Evolutionary conservation across 2,888 invertebrate genomes (phyloP).

Genomic region (Agrotis exclamationis): DNA sequence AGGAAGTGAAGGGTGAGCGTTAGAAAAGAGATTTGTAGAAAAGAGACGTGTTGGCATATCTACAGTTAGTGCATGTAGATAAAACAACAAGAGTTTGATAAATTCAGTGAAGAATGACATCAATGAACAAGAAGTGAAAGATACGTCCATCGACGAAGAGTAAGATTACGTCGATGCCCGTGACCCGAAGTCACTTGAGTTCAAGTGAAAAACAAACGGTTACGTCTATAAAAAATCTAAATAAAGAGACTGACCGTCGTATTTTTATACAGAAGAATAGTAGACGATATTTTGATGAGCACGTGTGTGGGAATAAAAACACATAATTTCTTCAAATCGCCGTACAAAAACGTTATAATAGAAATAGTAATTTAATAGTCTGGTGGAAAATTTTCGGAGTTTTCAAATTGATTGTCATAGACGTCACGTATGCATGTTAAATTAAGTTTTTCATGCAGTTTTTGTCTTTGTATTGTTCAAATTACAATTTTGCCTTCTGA

Average conservation of each 20-base stretch:
- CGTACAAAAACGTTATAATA: constrained; percentile 13
- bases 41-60: too few species aligned
- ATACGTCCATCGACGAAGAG: too few species aligned
- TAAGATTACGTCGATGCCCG: background rate
- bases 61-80: too few species aligned
- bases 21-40: too few species aligned
- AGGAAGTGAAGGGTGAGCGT: too few species aligned
- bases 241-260: background rate
- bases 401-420: background rate
- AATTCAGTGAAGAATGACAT: background rate
- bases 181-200: background rate
- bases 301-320: constrained; percentile 18
- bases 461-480: constrained; percentile 1
- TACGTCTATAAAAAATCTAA: background rate
- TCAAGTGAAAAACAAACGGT: background rate
- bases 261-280: constrained; percentile 18
- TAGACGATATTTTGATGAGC: constrained; percentile 3
- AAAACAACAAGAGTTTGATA: background rate
- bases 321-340: constrained; percentile 29
- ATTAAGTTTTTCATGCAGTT: constrained; percentile 5
- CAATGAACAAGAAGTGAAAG: background rate
- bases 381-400: constrained; percentile 12
- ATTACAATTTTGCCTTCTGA: background rate
- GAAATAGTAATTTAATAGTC: constrained; percentile 37
- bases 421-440: constrained; percentile 7